Percentiles rank a stretch among this genome's conserved stretches.
These are phyloP conservation scores for Meiosimyza platycephala DNA, from an alignment of 2,888 invertebrate genomes.

Conservation along the genomic window DNA sequence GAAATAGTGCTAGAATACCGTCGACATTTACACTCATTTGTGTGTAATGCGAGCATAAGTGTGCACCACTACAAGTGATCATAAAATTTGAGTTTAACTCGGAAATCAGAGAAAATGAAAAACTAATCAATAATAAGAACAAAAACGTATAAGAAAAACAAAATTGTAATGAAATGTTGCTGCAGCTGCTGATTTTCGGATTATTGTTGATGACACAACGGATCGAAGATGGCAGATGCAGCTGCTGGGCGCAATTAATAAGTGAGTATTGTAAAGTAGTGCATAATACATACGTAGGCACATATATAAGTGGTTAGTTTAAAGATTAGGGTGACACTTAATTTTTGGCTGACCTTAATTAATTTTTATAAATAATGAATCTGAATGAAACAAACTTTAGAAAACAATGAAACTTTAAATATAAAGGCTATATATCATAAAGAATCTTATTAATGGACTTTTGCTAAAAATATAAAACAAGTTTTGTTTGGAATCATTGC, in stretches of 20 bases:
- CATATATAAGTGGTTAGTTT: not conserved
- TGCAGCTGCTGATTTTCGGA: constrained; percentile 19
- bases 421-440: too few relatives aligned
- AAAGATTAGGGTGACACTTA: not conserved
- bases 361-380: too few relatives aligned
- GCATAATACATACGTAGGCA: not conserved
- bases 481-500: too few relatives aligned
- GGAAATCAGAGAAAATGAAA: too few relatives aligned
- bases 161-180: constrained; percentile 29
- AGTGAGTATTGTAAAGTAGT: not conserved
- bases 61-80: too few relatives aligned
- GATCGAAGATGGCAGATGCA: constrained; percentile 3
- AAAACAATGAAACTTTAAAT: not conserved
- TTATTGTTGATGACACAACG: constrained; percentile 1
- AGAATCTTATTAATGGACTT: too few relatives aligned
- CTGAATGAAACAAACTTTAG: not conserved
- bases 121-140: too few relatives aligned
- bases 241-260: constrained; percentile 11
- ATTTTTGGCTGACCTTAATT: not conserved
- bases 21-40: too few relatives aligned
- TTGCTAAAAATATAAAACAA: too few relatives aligned
- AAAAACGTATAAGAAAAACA: not conserved
- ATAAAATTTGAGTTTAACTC: too few relatives aligned
- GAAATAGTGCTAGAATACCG: too few relatives aligned
- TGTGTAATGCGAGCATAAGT: too few relatives aligned